These are phyloP conservation scores for Sinhomidia bicolor DNA, from an alignment of 2,888 invertebrate species.

Conservation along the genomic window DNA sequence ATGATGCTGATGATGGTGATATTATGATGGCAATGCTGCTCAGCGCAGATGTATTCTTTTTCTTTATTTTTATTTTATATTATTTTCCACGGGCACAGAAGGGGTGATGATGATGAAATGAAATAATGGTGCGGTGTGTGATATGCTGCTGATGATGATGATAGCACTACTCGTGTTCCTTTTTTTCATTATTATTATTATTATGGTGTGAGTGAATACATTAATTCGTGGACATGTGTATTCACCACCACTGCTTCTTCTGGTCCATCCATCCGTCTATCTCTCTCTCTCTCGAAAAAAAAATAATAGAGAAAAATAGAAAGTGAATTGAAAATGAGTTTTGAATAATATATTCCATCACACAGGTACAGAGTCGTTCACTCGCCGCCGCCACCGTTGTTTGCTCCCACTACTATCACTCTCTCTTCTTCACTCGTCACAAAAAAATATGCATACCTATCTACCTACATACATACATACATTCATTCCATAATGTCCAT, in stretches of 20 bases:
- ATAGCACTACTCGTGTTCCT: background rate
- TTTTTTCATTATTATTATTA: background rate
- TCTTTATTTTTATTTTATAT: background rate
- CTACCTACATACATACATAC: background rate
- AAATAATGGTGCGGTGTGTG: background rate
- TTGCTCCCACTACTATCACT: too few species aligned
- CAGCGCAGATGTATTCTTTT: slow-evolving; percentile 27
- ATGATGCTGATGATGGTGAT: background rate
- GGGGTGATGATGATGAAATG: background rate
- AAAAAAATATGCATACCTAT: background rate
- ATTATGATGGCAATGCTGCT: slow-evolving; percentile 24
- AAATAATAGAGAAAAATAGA: slow-evolving; percentile 28
- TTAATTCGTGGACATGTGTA: slow-evolving; percentile 57
- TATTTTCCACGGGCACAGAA: background rate
- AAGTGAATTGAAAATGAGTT: slow-evolving; percentile 43
- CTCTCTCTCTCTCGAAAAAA: background rate
- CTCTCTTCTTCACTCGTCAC: background rate
- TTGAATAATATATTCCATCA: slow-evolving; percentile 9
- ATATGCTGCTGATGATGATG: too few species aligned
- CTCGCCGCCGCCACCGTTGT: background rate
- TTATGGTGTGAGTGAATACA: slow-evolving; percentile 41
- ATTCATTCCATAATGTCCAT: too few species aligned
- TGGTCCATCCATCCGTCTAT: slow-evolving; percentile 12
- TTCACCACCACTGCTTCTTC: slow-evolving; percentile 9
- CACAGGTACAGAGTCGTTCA: background rate